Evolutionary conservation across 1,140 invertebrate genomes (phyloP), one percentile per base, ranked within the genome.

Genomic region (Teleogryllus occipitalis): DNA sequence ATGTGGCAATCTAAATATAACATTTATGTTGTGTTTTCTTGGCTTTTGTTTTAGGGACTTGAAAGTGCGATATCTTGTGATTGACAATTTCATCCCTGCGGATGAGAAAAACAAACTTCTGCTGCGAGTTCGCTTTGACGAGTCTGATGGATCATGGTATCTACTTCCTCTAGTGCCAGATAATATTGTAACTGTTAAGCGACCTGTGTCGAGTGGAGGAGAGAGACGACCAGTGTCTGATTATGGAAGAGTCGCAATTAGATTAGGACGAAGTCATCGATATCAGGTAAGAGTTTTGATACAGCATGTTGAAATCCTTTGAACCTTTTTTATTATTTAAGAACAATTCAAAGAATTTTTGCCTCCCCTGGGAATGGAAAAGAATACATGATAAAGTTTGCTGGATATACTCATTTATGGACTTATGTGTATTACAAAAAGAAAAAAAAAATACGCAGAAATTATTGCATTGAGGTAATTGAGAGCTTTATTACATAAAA

Each of bases 81-180:
- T 99, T 80, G 97, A 99, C 83, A 98, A 98, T 87, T 99, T 99
- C 86, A 96, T 99, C 84, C 97, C 97, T 14, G 89, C 91, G 7
- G 95, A 97, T 83, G 96, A 98, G 76, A 93, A 96, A 83, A 91
- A 92, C 75, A 92, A 94, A 82, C 91, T 98, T n/a, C 88, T 93
- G 82, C 92, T 86, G 82, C 91, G 91, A 83, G 92, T 91, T 83
- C 88, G 91, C 46, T 98, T 94, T 86, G 95, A 98, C 86, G 97
- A 98, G 83, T 93, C 95, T 83, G 89, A 94, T 81, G 96, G 98
- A 84, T 89, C 91, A 74, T 99, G 96, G 96, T 89, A 89, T 81
- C 88, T 85, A 83, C 87, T 81, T 82, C 87, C 81, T 84, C 85
- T 22, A 83, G 85, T 21, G 83, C 83, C 39, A 85, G 85, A 85